Percentiles rank a stretch among this genome's conserved stretches.
Evolutionary conservation across 2,113 vertebrate species (phyloP).

Genomic region (Hyla sarda): DNA sequence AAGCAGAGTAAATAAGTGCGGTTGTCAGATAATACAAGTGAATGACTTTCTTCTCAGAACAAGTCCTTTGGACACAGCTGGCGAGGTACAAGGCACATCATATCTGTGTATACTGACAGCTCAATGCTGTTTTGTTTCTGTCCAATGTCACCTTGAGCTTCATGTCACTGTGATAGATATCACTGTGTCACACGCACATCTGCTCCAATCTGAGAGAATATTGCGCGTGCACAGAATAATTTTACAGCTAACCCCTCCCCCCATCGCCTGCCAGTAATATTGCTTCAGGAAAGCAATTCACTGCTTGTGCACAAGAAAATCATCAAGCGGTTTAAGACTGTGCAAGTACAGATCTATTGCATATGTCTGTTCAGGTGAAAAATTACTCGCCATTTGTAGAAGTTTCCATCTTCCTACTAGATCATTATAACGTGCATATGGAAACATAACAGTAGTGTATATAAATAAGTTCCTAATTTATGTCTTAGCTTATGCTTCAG

Average conservation of each 20-base stretch:
- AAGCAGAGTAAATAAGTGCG: neutral
- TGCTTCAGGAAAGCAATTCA: slow-evolving; percentile 32
- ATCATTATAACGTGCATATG: neutral
- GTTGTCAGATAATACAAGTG: neutral
- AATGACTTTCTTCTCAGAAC: neutral
- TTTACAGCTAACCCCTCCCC: neutral
- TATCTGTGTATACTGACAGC: slow-evolving; percentile 1
- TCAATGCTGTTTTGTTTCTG: slow-evolving; percentile 48
- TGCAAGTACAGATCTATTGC: neutral
- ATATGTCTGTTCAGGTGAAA: neutral
- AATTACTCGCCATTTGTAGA: slow-evolving; percentile 23
- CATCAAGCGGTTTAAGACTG: slow-evolving; percentile 12
- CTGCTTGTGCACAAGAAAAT: neutral
- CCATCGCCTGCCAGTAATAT: slow-evolving; percentile 15
- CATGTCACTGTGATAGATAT: slow-evolving; percentile 49
- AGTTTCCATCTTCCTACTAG: too few relatives aligned
- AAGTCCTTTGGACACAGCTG: slow-evolving; percentile 16
- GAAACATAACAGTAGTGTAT: neutral
- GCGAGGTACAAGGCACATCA: slow-evolving; percentile 3
- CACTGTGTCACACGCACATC: slow-evolving; percentile 45
- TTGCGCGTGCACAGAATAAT: slow-evolving; percentile 45
- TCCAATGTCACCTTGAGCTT: slow-evolving; percentile 58
- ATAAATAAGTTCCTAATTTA: neutral
- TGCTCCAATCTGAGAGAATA: slow-evolving; percentile 49
- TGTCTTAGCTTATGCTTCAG: neutral